These are phyloP conservation scores for Anticlea derivata DNA, from an alignment of 2,888 invertebrate genomes.

Conservation along the genomic window DNA sequence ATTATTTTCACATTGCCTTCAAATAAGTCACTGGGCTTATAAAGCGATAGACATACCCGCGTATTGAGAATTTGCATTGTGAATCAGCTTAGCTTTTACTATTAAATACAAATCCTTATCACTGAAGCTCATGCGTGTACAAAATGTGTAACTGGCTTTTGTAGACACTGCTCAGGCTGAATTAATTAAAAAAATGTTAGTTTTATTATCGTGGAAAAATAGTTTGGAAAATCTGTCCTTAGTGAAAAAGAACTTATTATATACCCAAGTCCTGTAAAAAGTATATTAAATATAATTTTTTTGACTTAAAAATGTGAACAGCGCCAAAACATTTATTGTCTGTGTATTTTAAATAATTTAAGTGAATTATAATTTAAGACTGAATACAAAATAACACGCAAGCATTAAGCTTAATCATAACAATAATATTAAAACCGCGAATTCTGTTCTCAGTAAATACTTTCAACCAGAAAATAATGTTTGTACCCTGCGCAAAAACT, in stretches of 20 bases:
- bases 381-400: slow-evolving; percentile 45
- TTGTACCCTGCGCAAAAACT: neutral
- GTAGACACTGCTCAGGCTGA: slow-evolving; percentile 6
- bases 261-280: neutral
- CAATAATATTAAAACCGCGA: slow-evolving; percentile 45
- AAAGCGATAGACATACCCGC: neutral
- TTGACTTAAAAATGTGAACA: slow-evolving; percentile 2
- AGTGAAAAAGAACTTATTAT: neutral
- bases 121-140: slow-evolving; percentile 34
- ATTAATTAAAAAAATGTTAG: neutral
- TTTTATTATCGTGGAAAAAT: slow-evolving; percentile 2
- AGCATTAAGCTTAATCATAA: slow-evolving; percentile 54
- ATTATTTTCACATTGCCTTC: neutral
- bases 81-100: slow-evolving; percentile 53
- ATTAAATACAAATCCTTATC: slow-evolving; percentile 66
- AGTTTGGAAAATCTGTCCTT: neutral
- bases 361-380: slow-evolving; percentile 7
- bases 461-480: neutral
- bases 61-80: slow-evolving; percentile 1
- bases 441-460: slow-evolving; percentile 49
- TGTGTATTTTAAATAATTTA: slow-evolving; percentile 7
- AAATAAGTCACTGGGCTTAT: neutral
- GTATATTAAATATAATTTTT: no score
- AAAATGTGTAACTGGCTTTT: slow-evolving; percentile 4
- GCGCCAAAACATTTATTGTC: slow-evolving; percentile 19